Evolutionary conservation across 2,888 invertebrate genomes (phyloP), one percentile per base, ranked within the genome.

Genomic region (Parochlus steinenii): DNA sequence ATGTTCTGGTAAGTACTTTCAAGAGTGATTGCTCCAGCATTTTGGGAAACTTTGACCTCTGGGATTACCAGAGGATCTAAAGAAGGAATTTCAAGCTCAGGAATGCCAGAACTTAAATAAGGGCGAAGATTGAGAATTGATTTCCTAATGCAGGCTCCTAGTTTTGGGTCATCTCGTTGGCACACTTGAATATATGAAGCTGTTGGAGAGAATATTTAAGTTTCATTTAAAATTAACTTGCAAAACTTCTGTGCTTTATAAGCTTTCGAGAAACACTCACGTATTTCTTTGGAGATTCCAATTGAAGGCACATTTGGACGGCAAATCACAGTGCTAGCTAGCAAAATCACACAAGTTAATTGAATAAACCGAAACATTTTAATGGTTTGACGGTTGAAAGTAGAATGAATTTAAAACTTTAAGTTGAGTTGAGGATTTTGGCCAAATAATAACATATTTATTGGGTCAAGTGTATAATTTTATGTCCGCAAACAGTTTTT

Each of bases 61-160:
- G 79, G 74, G 10, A 82, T 61, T 7, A 53, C 56, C 42, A 82
- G 64, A 0, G 82, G 82, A 41, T 82, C 80, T 41, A 77, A 58
- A 1, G 71, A 61, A 1, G 81, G 81, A 29, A 81, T 69, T 11
- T 64, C 62, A 2, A 81, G 55, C 47, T 74, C 74, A 0, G 71
- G 67, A 31, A 82, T 74, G 3, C 82, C 82, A 6, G 56, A 46
- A 1, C 58, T 54, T 11, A 82, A 53, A 23, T 67, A 58, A 0
- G 70, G 68, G 24, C 65, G 61, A 38, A 77, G 55, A 1, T 54
- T 53, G 36, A 75, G 69, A 6, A 81, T 58, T 2, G 69, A 67
- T 11, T 66, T 52, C 40, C 58, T 57, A 1, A 74, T 63, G 47
- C 82, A 82, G 7, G 61, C 62, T 47, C 66, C 65, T 32, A 78